These are phyloP conservation scores for Shinisaurus crocodilurus DNA, from an alignment of 2,113 vertebrate species.

Conservation along the genomic window DNA sequence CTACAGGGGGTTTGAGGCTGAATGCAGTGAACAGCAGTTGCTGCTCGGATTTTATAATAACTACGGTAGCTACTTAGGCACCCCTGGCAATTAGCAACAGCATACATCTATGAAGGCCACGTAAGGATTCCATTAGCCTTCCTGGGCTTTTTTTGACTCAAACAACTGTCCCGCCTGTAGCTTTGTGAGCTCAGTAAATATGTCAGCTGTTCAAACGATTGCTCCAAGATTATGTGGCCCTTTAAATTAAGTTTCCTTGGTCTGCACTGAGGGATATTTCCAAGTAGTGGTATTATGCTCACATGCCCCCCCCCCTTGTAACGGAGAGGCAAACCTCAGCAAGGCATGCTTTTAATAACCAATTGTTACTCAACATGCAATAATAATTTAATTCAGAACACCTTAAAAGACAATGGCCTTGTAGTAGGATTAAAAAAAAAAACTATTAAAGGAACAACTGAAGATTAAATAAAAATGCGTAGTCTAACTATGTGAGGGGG, in stretches of 20 bases:
- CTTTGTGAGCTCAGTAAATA: constrained; percentile 13
- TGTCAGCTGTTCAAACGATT: constrained; percentile 52
- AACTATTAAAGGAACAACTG: constrained; percentile 43
- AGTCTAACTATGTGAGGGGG: background rate
- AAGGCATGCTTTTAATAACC: constrained; percentile 46
- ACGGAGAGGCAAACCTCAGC: constrained; percentile 52
- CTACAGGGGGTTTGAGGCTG: background rate
- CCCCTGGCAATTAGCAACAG: background rate
- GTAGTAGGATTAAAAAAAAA: constrained; percentile 38
- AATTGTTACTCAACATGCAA: constrained; percentile 55
- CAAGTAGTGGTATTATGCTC: constrained; percentile 27
- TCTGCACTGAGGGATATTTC: constrained; percentile 43
- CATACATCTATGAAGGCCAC: background rate
- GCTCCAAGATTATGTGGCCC: constrained; percentile 56
- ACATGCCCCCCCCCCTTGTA: constrained; percentile 51
- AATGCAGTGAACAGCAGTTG: constrained; percentile 14
- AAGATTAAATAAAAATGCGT: constrained; percentile 43
- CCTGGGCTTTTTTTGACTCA: constrained; percentile 11
- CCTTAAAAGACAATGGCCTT: constrained; percentile 30
- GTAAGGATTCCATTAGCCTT: constrained; percentile 19
- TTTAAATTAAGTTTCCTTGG: constrained; percentile 47
- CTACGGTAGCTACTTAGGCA: background rate
- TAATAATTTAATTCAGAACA: constrained; percentile 47
- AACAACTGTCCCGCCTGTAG: constrained; percentile 42
- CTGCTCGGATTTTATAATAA: constrained; percentile 5